Evolutionary conservation across 2,888 invertebrate species (phyloP).

Genomic region (Dasypogon diadema): DNA sequence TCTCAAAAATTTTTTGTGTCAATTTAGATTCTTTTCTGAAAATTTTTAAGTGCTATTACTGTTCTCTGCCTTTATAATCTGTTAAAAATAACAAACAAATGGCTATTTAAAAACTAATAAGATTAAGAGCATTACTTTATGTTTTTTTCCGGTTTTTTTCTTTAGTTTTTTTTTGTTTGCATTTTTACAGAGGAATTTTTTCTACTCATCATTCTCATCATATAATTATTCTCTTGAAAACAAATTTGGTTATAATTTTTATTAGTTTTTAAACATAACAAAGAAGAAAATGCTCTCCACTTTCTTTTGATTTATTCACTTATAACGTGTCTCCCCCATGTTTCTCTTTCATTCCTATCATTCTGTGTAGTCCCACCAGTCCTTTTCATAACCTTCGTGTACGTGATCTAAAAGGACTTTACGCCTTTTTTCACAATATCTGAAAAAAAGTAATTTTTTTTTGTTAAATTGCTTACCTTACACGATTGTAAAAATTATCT

Average conservation of each 20-base stretch:
- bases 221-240: conserved; percentile 30
- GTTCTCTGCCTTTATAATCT: conserved; percentile 22
- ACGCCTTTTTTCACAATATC: conserved; percentile 98
- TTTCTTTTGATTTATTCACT: conserved; percentile 41
- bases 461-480: too few species aligned
- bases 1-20: conserved; percentile 39
- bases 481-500: too few species aligned
- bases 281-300: conserved; percentile 43
- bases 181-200: conserved; percentile 47
- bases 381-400: conserved; percentile 98
- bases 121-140: conserved; percentile 41
- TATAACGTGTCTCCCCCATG: conserved; percentile 6
- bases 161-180: conserved; percentile 8
- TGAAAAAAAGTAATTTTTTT: conserved; percentile 68
- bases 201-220: neutral
- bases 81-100: conserved; percentile 46
- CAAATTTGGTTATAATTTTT: conserved; percentile 48
- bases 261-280: conserved; percentile 44
- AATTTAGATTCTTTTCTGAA: conserved; percentile 1
- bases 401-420: conserved; percentile 97
- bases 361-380: conserved; percentile 97
- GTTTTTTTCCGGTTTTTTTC: conserved; percentile 6
- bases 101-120: conserved; percentile 44
- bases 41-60: neutral
- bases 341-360: conserved; percentile 64